Base-by-base conservation (phyloP, 92 coral and sea anemone genomes). In the Muricea muricata region DNA sequence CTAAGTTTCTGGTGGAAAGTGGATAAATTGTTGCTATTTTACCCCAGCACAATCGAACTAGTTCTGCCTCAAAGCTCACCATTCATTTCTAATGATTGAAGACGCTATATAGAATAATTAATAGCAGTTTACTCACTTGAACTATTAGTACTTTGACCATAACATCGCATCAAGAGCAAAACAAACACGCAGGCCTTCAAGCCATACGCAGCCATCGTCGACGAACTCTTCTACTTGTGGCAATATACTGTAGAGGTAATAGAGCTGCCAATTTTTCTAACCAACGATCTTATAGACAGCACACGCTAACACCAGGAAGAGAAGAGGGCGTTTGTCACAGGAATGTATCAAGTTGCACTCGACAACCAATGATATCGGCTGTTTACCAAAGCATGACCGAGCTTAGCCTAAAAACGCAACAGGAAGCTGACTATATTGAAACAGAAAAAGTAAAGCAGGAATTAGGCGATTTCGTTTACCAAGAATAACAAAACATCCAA, bases 331-430 rank as follows among this genome's bases (percentile, higher is more conserved):
- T 63, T 2, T 28, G 70, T 52, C 60, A 21, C 34, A 54, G 39
- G 70, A 63, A 63, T 63, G 70, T 63, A 32, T 25, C 70, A 63
- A 8, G 37, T 26, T 63, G 21, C 70, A 18, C 21, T 10, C 1
- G 18, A 0, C 0, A 52, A 63, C 70, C 70, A 63, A 63, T 63
- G 18, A 40, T 63, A 63, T 10, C 39, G n/a, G 30, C n/a, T 63
- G 70, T 63, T 63, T 63, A 63, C 37, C 37, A 63, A 63, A 28
- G 70, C 70, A 63, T 63, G 70, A 63, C 70, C 70, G 20, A 63
- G 12, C 70, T 2, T 63, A 32, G 13, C 14, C 70, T 11, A 10
- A 34, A 9, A 25, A 7, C 34, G 3, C 70, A 63, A 17, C 37
- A 32, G 68, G 68, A 61, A 63, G 21, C 70, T 14, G 21, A 60